Evolutionary conservation across 1,140 invertebrate genomes (phyloP).

Genomic region (Sycophaga agraensis): DNA sequence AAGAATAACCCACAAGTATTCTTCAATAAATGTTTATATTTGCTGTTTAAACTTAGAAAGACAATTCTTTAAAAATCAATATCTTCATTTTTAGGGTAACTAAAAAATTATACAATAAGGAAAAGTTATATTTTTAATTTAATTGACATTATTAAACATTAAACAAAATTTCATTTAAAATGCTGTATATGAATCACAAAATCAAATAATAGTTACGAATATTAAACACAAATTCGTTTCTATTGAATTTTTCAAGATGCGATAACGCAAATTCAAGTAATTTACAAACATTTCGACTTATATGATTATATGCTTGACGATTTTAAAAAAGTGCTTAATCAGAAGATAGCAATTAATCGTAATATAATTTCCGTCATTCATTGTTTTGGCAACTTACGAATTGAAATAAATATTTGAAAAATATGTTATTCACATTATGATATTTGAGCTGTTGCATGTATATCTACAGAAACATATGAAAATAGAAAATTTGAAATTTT

Average conservation of each 20-base stretch:
- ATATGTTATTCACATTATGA: background rate
- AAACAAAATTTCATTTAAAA: slow-evolving; percentile 20
- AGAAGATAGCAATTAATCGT: background rate
- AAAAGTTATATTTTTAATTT: slow-evolving; percentile 19
- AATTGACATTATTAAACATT: slow-evolving; percentile 15
- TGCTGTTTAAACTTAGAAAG: background rate
- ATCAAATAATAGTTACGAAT: slow-evolving; percentile 11
- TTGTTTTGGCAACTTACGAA: slow-evolving; percentile 2
- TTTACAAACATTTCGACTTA: slow-evolving; percentile 6
- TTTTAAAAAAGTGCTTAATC: background rate
- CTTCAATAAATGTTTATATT: background rate
- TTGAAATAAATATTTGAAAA: slow-evolving; percentile 13
- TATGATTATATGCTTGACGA: background rate
- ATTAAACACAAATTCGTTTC: slow-evolving; percentile 11
- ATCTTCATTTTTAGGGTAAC: background rate
- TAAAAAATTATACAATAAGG: slow-evolving; percentile 1
- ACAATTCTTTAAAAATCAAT: background rate
- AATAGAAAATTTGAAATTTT: background rate
- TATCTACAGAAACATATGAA: slow-evolving; percentile 25
- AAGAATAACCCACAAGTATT: no score
- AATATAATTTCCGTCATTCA: background rate
- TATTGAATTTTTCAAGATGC: slow-evolving; percentile 12
- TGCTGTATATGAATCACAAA: background rate
- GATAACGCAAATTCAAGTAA: slow-evolving; percentile 21
- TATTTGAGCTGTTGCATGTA: slow-evolving; percentile 18